A percentile compares a stretch with the other conserved stretches of the same genome.
These are phyloP conservation scores for Vesta saturnalis DNA, from an alignment of 2,888 invertebrate genomes.

Conservation along the genomic window DNA sequence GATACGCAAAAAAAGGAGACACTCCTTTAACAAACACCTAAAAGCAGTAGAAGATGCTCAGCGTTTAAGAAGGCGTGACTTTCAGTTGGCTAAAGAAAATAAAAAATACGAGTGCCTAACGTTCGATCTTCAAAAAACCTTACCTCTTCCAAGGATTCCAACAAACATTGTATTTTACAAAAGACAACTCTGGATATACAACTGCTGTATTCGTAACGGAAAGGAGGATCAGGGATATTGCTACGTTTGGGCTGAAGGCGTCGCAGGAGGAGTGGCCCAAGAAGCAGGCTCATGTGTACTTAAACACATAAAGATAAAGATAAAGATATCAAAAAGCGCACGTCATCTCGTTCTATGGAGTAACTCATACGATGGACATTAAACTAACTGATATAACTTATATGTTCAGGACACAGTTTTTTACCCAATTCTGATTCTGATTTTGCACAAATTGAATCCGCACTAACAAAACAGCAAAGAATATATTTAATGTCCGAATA, in stretches of 20 bases:
- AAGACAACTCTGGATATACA: slow-evolving; percentile 48
- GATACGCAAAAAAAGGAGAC: slow-evolving; percentile 11
- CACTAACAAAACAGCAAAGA: background rate
- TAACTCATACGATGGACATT: slow-evolving; percentile 43
- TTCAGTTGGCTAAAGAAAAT: slow-evolving; percentile 15
- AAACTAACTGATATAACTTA: slow-evolving; percentile 38
- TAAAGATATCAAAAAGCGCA: slow-evolving; percentile 18
- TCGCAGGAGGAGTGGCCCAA: too few relatives aligned
- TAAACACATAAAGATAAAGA: slow-evolving; percentile 31
- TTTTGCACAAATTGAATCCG: background rate
- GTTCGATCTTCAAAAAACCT: slow-evolving; percentile 47
- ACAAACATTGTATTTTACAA: slow-evolving; percentile 47
- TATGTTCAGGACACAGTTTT: slow-evolving; percentile 10
- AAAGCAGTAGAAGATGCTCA: slow-evolving; percentile 19
- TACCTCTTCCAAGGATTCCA: slow-evolving; percentile 44
- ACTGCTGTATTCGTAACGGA: slow-evolving; percentile 41
- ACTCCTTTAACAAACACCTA: slow-evolving; percentile 11
- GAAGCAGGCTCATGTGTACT: slow-evolving; percentile 44
- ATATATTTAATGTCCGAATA: background rate
- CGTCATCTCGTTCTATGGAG: slow-evolving; percentile 39
- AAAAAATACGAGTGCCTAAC: slow-evolving; percentile 29
- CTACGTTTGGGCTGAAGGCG: slow-evolving; percentile 46
- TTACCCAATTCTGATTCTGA: slow-evolving; percentile 9
- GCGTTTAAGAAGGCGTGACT: slow-evolving; percentile 28
- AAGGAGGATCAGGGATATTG: slow-evolving; percentile 29